phyloP scores from a whole-genome alignment of 2,797 vertebrate genomes.

The Poliocrania exsul region DNA sequence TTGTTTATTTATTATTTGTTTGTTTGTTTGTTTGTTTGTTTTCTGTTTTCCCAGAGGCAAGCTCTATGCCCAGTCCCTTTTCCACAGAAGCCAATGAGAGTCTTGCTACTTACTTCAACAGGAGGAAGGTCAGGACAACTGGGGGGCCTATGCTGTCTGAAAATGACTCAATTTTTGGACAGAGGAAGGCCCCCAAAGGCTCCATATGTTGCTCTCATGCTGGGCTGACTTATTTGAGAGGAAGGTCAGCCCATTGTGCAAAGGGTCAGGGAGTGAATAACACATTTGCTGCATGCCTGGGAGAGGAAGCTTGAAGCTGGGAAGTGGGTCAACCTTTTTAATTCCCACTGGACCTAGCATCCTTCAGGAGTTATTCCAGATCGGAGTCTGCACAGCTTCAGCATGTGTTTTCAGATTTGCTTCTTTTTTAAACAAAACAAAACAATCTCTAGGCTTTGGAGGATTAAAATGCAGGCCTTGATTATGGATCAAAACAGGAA shows the following conservation, averaged over 20 bases:
- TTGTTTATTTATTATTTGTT: too few species aligned
- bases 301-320: constrained; percentile 20
- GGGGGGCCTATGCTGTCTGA: not conserved
- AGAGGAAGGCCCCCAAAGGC: not conserved
- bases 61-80: not conserved
- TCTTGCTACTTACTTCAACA: not conserved
- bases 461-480: not conserved
- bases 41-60: not conserved
- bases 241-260: constrained; percentile 21
- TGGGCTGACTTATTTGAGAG: constrained; percentile 10
- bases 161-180: constrained; percentile 36
- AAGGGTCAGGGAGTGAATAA: not conserved
- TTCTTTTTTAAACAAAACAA: not conserved
- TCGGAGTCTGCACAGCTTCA: not conserved
- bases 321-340: not conserved
- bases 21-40: too few species aligned
- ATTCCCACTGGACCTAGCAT: not conserved
- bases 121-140: not conserved
- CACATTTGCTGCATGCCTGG: not conserved
- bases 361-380: constrained; percentile 1
- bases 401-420: not conserved
- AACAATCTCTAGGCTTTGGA: not conserved
- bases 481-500: not conserved
- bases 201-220: constrained; percentile 1
- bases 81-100: constrained; percentile 1